phyloP scores from a whole-genome alignment of 2,113 vertebrate species.

The Syrrhaptes paradoxus region DNA sequence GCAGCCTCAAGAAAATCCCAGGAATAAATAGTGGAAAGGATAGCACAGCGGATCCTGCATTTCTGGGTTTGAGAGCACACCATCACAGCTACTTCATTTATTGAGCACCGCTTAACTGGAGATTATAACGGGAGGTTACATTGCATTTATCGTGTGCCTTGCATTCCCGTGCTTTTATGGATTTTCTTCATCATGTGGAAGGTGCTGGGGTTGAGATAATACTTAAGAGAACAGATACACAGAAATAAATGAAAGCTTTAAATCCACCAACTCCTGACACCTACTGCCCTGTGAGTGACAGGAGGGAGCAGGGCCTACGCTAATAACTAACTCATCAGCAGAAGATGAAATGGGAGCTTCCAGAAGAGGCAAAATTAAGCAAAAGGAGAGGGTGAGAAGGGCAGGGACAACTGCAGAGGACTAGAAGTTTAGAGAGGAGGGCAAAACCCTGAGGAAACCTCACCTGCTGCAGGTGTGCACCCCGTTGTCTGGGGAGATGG shows the following conservation, averaged over 20 bases:
- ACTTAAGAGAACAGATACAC: neutral
- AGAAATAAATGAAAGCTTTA: neutral
- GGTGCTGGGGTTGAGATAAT: neutral
- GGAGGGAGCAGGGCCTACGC: neutral
- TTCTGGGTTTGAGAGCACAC: neutral
- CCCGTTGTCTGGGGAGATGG: neutral
- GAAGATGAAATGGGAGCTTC: neutral
- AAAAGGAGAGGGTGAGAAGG: neutral
- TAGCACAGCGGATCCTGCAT: rapidly evolving
- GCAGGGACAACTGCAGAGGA: neutral
- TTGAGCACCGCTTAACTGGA: neutral
- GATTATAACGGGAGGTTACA: neutral
- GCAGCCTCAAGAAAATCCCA: neutral
- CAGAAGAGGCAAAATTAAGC: neutral
- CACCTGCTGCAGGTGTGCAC: neutral
- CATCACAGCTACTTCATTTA: neutral
- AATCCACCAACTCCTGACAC: neutral
- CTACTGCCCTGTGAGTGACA: neutral
- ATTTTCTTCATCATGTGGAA: neutral
- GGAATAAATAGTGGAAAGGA: neutral
- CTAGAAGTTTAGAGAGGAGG: neutral
- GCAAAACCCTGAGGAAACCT: neutral
- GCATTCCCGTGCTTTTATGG: neutral
- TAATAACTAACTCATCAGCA: neutral
- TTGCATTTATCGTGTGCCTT: neutral